Percentiles rank a stretch among this genome's conserved stretches.
These are phyloP conservation scores for Ceyx cyanopectus DNA, from an alignment of 2,113 vertebrate genomes.

Conservation along the genomic window DNA sequence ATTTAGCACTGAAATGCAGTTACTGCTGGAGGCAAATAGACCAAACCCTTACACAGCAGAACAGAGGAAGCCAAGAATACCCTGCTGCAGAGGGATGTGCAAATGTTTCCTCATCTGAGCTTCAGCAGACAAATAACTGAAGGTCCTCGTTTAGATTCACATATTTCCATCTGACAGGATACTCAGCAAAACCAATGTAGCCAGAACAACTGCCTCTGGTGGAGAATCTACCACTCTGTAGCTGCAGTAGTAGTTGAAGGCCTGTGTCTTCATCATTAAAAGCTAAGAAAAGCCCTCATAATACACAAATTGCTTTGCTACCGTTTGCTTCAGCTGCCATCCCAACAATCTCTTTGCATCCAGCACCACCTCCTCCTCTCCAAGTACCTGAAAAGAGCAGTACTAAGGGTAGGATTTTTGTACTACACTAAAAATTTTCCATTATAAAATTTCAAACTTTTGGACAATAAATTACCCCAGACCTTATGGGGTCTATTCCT, in stretches of 20 bases:
- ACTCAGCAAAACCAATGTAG: not conserved
- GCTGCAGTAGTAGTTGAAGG: not conserved
- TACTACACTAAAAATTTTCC: not conserved
- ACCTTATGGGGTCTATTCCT: not conserved
- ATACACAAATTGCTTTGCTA: not conserved
- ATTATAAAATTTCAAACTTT: not conserved
- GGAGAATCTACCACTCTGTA: not conserved
- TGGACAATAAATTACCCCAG: not conserved
- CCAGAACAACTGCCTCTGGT: not conserved
- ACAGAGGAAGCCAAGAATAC: not conserved
- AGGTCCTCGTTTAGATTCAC: not conserved
- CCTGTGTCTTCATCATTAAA: constrained; percentile 19
- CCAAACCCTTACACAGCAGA: not conserved
- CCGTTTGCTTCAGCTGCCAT: not conserved
- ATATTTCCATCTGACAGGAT: not conserved
- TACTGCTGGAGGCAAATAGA: constrained; percentile 4
- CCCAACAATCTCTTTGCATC: not conserved
- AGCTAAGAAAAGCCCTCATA: not conserved
- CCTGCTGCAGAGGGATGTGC: not conserved
- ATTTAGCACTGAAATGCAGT: constrained; percentile 10
- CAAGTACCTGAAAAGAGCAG: not conserved
- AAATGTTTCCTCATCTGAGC: not conserved
- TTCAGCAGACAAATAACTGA: not conserved
- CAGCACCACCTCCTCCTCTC: not conserved
- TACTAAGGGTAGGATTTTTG: not conserved